phyloP scores from a whole-genome alignment of 2,113 vertebrate species.

The Xenus cinereus region DNA sequence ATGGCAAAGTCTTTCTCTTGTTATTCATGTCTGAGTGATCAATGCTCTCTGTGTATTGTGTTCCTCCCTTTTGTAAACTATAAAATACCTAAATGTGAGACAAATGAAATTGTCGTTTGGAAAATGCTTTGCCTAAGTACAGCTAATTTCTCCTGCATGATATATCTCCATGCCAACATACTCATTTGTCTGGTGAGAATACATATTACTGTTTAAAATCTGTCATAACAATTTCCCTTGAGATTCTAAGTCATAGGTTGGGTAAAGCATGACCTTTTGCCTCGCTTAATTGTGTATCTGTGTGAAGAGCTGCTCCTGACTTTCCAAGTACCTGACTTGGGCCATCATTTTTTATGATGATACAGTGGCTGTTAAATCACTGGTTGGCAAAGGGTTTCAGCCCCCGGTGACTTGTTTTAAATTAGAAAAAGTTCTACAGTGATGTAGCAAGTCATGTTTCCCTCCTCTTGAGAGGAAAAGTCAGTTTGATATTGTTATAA shows the following conservation, averaged over 20 bases:
- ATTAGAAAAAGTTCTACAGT: background rate
- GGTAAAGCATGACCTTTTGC: background rate
- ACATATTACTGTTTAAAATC: background rate
- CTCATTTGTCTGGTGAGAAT: background rate
- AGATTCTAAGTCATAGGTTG: background rate
- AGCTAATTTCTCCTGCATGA: background rate
- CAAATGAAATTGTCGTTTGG: background rate
- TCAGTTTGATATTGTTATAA: background rate
- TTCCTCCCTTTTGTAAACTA: background rate
- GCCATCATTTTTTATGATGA: background rate
- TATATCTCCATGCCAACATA: background rate
- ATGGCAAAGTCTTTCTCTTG: background rate
- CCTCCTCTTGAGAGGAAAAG: background rate
- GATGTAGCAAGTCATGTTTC: background rate
- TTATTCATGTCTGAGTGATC: background rate
- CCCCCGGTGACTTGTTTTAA: background rate
- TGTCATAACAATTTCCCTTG: background rate
- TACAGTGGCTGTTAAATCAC: background rate
- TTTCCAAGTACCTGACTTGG: background rate
- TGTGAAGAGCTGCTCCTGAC: background rate
- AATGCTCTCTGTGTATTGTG: background rate
- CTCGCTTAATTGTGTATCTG: background rate
- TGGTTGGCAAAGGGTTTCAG: background rate
- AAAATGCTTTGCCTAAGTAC: background rate
- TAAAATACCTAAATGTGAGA: background rate